Base-by-base conservation (phyloP, 2,113 vertebrate species). In the Megaceryle torquata region DNA sequence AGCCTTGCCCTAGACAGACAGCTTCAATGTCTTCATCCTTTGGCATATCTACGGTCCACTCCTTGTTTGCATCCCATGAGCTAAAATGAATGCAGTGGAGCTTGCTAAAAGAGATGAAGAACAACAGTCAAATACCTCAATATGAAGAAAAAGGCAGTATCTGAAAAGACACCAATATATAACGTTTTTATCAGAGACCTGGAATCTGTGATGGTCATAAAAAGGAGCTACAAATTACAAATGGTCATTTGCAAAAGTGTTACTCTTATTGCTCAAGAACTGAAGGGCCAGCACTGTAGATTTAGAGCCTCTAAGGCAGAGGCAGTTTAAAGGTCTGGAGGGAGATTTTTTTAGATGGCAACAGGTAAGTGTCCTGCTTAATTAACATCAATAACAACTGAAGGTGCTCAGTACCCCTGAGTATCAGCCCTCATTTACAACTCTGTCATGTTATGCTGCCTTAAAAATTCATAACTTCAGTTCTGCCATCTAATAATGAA, bases 31-130 rank as follows among this genome's bases (percentile, higher is more conserved):
- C 99, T 93, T 99, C 99, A 50, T 97, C 98, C 57, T 94, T 93
- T 7, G 98, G 98, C 97, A 99, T 98, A 88, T 99, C 99, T 72
- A 99, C 98, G 15, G 99, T 98, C 99, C 99, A 99, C 80, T 99
- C 99, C 94, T 99, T 99, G 69, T 98, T 99, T 59, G 98, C 98
- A 96, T 99, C 99, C 99, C 99, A 99, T 1, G 99, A 99, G 28
- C 98, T 98, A 94, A 99, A 99, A 97, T 99, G 99, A 76, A 99
- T 98, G 93, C 99, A 99, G 89, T 99, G 99, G 39, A 99, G 98
- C 90, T 99, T 99, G 97, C 99, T 99, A 72, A 92, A 95, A 79
- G 72, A 57, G 41, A 96, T 92, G 26, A 81, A 57, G 82, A 96
- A 44, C 71, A 92, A 56, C 0, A 71, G 83, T 76, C 16, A 89